Conservation (phyloP, 2,888 invertebrate species). For the Leptinotarsa haldemani region DNA sequence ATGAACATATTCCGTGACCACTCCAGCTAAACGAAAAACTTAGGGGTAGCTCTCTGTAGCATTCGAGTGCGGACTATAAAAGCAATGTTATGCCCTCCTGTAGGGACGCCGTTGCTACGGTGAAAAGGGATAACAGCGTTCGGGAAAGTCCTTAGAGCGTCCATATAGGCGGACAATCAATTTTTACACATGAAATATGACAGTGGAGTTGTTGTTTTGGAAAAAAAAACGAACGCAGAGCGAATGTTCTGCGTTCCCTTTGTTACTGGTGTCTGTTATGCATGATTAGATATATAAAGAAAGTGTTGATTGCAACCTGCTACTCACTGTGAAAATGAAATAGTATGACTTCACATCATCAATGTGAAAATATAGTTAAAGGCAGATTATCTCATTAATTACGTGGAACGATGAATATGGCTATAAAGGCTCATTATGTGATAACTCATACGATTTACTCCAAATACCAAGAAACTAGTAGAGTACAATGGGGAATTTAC, state of each 20-base stretch:
- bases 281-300: not conserved
- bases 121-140: conserved; percentile 43
- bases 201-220: not conserved
- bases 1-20: conserved; percentile 42
- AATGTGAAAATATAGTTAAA: too few relatives aligned
- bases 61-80: conserved; percentile 47
- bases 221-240: too few relatives aligned
- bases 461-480: too few relatives aligned
- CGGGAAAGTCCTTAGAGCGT: conserved; percentile 12
- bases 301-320: not conserved
- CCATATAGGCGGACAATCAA: not conserved
- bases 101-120: conserved; percentile 41
- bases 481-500: too few relatives aligned
- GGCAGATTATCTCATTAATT: too few relatives aligned
- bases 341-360: too few relatives aligned
- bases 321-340: too few relatives aligned
- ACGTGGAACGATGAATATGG: too few relatives aligned
- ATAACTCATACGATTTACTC: too few relatives aligned
- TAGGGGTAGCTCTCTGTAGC: conserved; percentile 44
- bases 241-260: not conserved
- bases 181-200: conserved; percentile 10
- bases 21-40: conserved; percentile 41
- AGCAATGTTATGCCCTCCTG: conserved; percentile 50
- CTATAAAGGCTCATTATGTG: too few relatives aligned
- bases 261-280: not conserved